Percentiles rank a stretch among this genome's conserved stretches.
Conservation (phyloP, 2,797 vertebrate genomes). For the Anabas testudineus region DNA sequence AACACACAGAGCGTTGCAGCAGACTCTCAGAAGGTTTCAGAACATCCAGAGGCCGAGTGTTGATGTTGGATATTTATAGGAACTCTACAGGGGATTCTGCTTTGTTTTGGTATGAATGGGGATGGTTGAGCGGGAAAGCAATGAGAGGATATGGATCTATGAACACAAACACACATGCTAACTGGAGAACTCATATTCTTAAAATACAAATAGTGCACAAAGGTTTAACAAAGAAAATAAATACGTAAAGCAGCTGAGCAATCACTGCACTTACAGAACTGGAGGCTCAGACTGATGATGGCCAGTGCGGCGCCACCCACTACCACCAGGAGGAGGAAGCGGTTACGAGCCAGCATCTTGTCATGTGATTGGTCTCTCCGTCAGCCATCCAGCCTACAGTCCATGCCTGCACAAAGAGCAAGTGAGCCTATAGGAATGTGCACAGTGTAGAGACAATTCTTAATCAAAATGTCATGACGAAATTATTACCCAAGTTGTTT, state of each 20-base stretch:
- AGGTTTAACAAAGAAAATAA: background rate
- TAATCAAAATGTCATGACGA: too few species aligned
- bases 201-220: background rate
- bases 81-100: conserved; percentile 48
- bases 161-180: background rate
- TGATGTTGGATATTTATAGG: conserved; percentile 59
- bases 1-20: conserved; percentile 22
- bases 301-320: conserved; percentile 74
- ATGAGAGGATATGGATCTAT: conserved; percentile 36
- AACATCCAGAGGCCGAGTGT: conserved; percentile 33
- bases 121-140: conserved; percentile 24
- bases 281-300: conserved; percentile 79
- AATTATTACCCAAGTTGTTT: background rate
- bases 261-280: conserved; percentile 78
- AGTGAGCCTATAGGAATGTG: background rate
- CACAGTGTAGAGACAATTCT: too few species aligned
- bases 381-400: conserved; percentile 71
- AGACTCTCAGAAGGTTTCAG: conserved; percentile 4
- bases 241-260: background rate
- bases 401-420: conserved; percentile 46
- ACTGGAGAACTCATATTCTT: background rate
- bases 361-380: conserved; percentile 60
- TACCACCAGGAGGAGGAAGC: conserved; percentile 80
- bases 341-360: conserved; percentile 81
- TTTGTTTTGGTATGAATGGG: conserved; percentile 66